phyloP scores from a whole-genome alignment of 2,888 invertebrate species.

The Cataglyphis rosenhaueri region DNA sequence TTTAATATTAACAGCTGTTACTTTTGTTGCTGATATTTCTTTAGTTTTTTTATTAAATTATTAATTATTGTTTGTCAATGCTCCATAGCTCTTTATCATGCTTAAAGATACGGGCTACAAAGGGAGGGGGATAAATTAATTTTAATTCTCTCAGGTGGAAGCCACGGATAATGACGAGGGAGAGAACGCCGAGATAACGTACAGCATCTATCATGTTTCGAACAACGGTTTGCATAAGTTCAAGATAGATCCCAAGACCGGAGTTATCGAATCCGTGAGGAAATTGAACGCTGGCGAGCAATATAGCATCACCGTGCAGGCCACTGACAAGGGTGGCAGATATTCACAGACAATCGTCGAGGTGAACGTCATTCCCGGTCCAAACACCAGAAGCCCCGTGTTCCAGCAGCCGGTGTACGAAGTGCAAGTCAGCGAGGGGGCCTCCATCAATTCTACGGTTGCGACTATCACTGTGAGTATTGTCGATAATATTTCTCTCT shows the following conservation, averaged over 20 bases:
- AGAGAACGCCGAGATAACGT: conserved; percentile 92
- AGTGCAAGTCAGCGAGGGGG: conserved; percentile 95
- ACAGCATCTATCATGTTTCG: conserved; percentile 95
- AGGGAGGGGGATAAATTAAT: background rate
- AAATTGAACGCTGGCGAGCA: conserved; percentile 94
- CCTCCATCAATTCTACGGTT: conserved; percentile 94
- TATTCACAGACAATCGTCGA: conserved; percentile 95
- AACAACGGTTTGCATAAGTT: conserved; percentile 96
- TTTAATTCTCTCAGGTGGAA: conserved; percentile 87
- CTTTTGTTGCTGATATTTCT: background rate
- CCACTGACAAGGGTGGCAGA: conserved; percentile 92
- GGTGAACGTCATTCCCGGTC: conserved; percentile 93
- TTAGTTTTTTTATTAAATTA: background rate
- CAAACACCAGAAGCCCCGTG: conserved; percentile 92
- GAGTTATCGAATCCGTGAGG: conserved; percentile 92
- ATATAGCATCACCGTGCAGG: conserved; percentile 95
- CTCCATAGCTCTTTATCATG: background rate
- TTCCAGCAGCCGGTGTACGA: conserved; percentile 94
- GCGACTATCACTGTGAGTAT: conserved; percentile 90
- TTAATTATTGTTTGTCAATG: background rate
- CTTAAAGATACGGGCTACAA: background rate
- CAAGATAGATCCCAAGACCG: conserved; percentile 92
- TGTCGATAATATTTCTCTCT: conserved; percentile 6
- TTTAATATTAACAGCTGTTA: background rate
- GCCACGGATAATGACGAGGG: conserved; percentile 95